Base-by-base conservation (phyloP, 2,888 invertebrate genomes). In the Cheilosia scutellata region DNA sequence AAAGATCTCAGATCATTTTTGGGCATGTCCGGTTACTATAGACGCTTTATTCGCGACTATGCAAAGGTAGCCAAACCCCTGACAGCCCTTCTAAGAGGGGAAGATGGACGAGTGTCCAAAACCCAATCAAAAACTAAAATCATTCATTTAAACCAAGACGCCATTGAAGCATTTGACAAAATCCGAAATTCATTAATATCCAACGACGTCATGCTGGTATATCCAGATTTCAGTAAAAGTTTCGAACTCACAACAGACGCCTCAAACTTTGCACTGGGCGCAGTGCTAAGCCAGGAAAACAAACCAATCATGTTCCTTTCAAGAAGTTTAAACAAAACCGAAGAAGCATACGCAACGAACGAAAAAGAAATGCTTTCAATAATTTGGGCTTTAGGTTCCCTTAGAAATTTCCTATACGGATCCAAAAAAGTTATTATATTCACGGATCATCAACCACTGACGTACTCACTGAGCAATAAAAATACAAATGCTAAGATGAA, bases 181-280 rank as follows among this genome's bases (percentile, higher is more conserved):
- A 53, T 87, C 2, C 80, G 71, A 37, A 80, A 68, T 33, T 71
- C 77, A 11, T 44, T 74, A 11, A 42, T 27, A 13, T 75, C 84
- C 2, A 13, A 78, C 13, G 63, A 75, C 31, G 51, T 31, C 1
- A 58, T 76, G 6, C 11, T 76, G 2, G 66, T 33, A 11, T 58
- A 90, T 44, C 90, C 90, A 5, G 90, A 91, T 75, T 92, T 91
- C 63, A 74, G 66, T 1, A 68, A 78, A 33, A 33, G 42, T 13
- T 82, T 82, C 25, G 55, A 71, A 9, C 42, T 74, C 5, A 84
- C 58, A 16, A 82, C 65, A 31, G 77, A 77, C 20, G 70, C 75
- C 4, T 70, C 68, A 4, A 79, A 74, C 13, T 84, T 63, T 16
- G 87, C 87, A 0, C 29, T 84, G 1, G 79, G 87, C 4, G 87